Evolutionary conservation across 2,113 vertebrate species (phyloP).

Genomic region (Collichthys lucidus): DNA sequence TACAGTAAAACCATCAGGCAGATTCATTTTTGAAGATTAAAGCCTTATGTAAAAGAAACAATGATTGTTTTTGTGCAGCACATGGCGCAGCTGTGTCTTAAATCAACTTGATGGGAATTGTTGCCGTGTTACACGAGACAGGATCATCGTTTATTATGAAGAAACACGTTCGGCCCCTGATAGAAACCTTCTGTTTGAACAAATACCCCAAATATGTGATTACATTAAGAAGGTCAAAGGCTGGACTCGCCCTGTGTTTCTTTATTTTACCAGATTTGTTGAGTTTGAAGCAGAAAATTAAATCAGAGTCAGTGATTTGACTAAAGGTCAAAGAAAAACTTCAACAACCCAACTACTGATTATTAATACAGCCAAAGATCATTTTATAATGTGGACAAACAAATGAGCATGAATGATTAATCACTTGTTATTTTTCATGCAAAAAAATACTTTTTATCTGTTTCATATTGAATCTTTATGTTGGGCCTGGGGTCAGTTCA

Average conservation of each 20-base stretch:
- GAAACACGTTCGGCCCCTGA: background rate
- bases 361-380: background rate
- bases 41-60: conserved; percentile 24
- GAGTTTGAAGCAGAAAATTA: background rate
- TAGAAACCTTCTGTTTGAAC: background rate
- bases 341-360: background rate
- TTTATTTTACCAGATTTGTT: background rate
- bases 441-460: no score
- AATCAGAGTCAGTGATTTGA: background rate
- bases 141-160: conserved; percentile 41
- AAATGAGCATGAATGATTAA: no score
- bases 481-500: no score
- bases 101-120: conserved; percentile 35
- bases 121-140: conserved; percentile 28
- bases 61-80: conserved; percentile 11
- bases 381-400: no score
- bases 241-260: background rate
- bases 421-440: no score
- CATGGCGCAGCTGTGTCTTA: conserved; percentile 5
- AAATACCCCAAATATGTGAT: background rate
- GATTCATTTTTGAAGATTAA: conserved; percentile 30
- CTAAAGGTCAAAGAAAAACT: background rate
- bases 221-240: background rate
- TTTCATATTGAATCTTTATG: no score
- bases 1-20: conserved; percentile 5